These are phyloP conservation scores for Clarias magur DNA, from an alignment of 2,113 vertebrate species.

Conservation along the genomic window DNA sequence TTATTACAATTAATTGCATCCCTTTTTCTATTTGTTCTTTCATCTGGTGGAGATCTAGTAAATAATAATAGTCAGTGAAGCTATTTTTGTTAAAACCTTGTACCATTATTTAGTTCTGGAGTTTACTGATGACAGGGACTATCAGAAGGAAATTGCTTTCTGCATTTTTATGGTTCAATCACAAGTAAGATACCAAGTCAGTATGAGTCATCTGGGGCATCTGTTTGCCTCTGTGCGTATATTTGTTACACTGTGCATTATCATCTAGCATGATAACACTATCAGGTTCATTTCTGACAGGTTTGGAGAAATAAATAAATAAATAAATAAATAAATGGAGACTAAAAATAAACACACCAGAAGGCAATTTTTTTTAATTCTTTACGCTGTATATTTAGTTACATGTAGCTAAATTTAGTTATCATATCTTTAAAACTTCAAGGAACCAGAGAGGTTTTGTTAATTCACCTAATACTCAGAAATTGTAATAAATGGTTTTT, in stretches of 20 bases:
- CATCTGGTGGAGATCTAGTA: background rate
- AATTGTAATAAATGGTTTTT: background rate
- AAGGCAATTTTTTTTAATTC: background rate
- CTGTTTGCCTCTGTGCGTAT: background rate
- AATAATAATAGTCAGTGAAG: background rate
- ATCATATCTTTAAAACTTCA: background rate
- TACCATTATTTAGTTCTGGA: background rate
- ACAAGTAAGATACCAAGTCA: background rate
- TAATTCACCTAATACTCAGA: background rate
- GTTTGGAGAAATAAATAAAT: background rate
- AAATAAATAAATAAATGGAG: background rate
- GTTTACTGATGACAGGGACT: background rate
- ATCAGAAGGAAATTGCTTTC: background rate
- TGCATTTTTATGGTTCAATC: background rate
- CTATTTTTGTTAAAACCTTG: background rate
- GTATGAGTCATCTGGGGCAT: background rate
- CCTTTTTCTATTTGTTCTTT: background rate
- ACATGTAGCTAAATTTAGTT: background rate
- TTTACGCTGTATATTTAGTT: background rate
- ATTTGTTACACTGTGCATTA: too few species aligned
- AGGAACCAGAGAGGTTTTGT: background rate
- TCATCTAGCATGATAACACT: background rate
- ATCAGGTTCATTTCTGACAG: background rate
- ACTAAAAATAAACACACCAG: background rate
- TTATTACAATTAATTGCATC: background rate